Evolutionary conservation across 1,140 invertebrate genomes (phyloP), one percentile per base, ranked within the genome.

Genomic region (Acromyrmex charruanus): DNA sequence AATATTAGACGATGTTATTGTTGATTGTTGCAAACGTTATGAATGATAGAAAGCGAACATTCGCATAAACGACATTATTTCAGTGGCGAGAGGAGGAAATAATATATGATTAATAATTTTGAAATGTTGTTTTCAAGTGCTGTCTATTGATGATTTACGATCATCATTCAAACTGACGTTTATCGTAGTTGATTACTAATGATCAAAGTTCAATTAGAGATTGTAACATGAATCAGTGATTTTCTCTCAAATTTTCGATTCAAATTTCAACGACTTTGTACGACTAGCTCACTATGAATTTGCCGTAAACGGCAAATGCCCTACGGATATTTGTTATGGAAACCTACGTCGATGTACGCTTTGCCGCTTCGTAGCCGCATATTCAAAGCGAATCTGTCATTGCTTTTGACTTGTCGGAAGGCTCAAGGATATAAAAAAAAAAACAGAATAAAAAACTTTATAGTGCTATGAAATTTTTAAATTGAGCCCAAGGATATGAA

Each of bases 1-100:
- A 75, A 84, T 74, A 84, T 84, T 75, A 74, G 25, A 14, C 28
- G 80, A 65, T 65, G 14, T 35, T 84, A 61, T 74, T 59, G 53
- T 75, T 51, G 80, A 51, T 61, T 12, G 14, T 53, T 25, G 12
- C n/a, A 35, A 55, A 68, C 4, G 31, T 63, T 72, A 84, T 53
- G n/a, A 74, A 61, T 39, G 16, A 49, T 21, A 44, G 66, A 82
- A 72, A 59, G 69, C 28, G 21, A 16, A 82, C 55, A 74, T 82
- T 74, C 53, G 35, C 39, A 55, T 35, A 49, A 82, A 82, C 25
- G 79, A 74, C 53, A 35, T 72, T 82, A 44, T 72, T 72, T 61
- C 68, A 74, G 21, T 25, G 31, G n/a, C 4, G 25, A 31, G 21
- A 0, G 35, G 25, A 6, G 5, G 1, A 21, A 28, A 12, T 16